A percentile compares a stretch with the other conserved stretches of the same genome.
These are phyloP conservation scores for Ancistrus triradiatus DNA, from an alignment of 2,113 vertebrate species.

Conservation along the genomic window DNA sequence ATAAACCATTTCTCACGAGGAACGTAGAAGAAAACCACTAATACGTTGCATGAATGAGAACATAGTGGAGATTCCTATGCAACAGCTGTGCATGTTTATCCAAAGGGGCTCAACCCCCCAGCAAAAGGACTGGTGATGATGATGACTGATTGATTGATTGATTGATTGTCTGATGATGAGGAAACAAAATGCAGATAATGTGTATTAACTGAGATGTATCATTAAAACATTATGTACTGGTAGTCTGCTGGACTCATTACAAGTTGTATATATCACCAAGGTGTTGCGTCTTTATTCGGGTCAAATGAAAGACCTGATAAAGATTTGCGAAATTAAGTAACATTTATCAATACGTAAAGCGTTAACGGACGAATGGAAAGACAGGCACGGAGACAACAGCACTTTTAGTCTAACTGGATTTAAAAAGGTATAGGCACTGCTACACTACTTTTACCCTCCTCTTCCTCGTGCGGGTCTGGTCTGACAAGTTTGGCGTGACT, in stretches of 20 bases:
- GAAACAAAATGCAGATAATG: slow-evolving; percentile 38
- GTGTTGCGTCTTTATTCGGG: slow-evolving; percentile 39
- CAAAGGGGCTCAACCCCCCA: slow-evolving; percentile 43
- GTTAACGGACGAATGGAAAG: no score
- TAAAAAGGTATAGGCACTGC: no score
- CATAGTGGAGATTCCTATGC: slow-evolving; percentile 54
- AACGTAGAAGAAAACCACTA: slow-evolving; percentile 49
- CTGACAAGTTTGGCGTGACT: no score
- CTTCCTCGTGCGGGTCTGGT: no score
- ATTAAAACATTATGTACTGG: slow-evolving; percentile 53
- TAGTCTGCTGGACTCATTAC: slow-evolving; percentile 48
- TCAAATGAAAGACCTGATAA: no score
- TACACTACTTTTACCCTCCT: no score
- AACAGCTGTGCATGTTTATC: slow-evolving; percentile 54
- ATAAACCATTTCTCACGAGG: slow-evolving; percentile 46
- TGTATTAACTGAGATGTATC: slow-evolving; percentile 50
- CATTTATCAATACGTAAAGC: no score
- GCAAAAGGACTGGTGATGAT: slow-evolving; percentile 37
- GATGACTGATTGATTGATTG: slow-evolving; percentile 29
- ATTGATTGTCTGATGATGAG: slow-evolving; percentile 23
- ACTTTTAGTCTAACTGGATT: no score
- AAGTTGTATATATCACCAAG: slow-evolving; percentile 48
- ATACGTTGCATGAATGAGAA: slow-evolving; percentile 53
- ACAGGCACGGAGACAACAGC: no score
- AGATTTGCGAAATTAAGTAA: no score